Conservation (phyloP, 2,113 vertebrate genomes). For the Rhinoderma darwinii region DNA sequence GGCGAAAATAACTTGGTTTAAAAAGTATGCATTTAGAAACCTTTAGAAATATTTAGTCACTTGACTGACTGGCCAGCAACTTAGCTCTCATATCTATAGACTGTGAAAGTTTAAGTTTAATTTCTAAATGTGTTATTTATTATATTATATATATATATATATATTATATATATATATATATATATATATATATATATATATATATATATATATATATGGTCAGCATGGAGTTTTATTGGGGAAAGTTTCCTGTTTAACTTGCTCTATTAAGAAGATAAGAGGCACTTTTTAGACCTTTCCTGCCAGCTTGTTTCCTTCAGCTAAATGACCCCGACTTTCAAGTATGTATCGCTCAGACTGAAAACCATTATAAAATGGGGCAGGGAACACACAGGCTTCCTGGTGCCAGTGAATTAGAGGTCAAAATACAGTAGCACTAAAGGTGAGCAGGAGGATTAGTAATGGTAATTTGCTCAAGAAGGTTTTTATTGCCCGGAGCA, state of each 20-base stretch:
- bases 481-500: constrained; percentile 34
- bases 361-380: constrained; percentile 16
- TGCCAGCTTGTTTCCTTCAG: constrained; percentile 41
- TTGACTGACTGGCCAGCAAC: too few relatives aligned
- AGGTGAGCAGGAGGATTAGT: constrained; percentile 48
- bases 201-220: neutral
- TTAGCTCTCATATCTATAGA: too few relatives aligned
- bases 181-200: too few relatives aligned
- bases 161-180: too few relatives aligned
- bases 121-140: too few relatives aligned
- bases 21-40: too few relatives aligned
- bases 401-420: constrained; percentile 40
- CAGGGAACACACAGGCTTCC: constrained; percentile 43
- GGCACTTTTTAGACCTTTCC: constrained; percentile 33
- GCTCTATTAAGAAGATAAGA: constrained; percentile 29
- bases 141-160: too few relatives aligned
- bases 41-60: too few relatives aligned
- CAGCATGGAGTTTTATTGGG: neutral
- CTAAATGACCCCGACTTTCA: constrained; percentile 38
- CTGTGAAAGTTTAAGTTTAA: too few relatives aligned
- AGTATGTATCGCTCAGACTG: constrained; percentile 1
- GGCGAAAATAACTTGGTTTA: too few relatives aligned
- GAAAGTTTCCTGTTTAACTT: constrained; percentile 39
- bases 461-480: constrained; percentile 49
- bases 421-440: constrained; percentile 44